Evolutionary conservation across 2,888 invertebrate species (phyloP).

Genomic region (Drosophila multiciliata): DNA sequence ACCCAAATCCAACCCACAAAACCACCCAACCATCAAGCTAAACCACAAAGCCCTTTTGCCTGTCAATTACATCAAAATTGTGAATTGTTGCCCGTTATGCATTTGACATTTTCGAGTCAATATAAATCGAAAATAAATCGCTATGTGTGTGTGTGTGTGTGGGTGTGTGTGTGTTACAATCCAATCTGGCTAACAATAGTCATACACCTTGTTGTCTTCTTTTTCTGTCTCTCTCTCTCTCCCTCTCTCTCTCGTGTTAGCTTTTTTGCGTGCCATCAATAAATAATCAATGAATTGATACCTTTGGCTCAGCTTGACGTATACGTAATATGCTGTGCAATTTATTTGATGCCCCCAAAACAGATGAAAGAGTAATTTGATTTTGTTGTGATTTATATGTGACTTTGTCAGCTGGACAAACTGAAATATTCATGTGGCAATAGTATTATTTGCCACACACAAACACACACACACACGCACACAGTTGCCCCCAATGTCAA

Average conservation of each 20-base stretch:
- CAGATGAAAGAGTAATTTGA: slow-evolving; percentile 77
- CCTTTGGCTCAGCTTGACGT: slow-evolving; percentile 52
- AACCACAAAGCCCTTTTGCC: slow-evolving; percentile 52
- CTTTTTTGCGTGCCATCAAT: slow-evolving; percentile 70
- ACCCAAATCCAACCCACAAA: slow-evolving; percentile 1
- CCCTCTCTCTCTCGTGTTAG: neutral
- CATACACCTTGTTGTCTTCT: slow-evolving; percentile 59
- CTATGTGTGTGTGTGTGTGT: slow-evolving; percentile 1
- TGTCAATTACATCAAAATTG: slow-evolving; percentile 80
- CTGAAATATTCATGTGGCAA: slow-evolving; percentile 43
- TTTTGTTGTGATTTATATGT: slow-evolving; percentile 72
- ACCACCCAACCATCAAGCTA: slow-evolving; percentile 6
- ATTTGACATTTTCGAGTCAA: slow-evolving; percentile 80
- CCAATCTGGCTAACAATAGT: slow-evolving; percentile 69
- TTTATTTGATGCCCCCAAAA: slow-evolving; percentile 60
- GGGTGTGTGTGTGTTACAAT: slow-evolving; percentile 39
- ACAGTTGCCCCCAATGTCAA: neutral
- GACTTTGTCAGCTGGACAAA: slow-evolving; percentile 45
- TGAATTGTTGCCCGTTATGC: slow-evolving; percentile 79
- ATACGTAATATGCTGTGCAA: slow-evolving; percentile 69
- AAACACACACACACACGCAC: too few species aligned
- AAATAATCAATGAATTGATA: slow-evolving; percentile 78
- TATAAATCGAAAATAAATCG: slow-evolving; percentile 73
- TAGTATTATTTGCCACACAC: neutral
- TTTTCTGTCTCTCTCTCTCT: slow-evolving; percentile 16